phyloP scores from a whole-genome alignment of 2,888 invertebrate genomes.

The Eremobia ochroleuca region DNA sequence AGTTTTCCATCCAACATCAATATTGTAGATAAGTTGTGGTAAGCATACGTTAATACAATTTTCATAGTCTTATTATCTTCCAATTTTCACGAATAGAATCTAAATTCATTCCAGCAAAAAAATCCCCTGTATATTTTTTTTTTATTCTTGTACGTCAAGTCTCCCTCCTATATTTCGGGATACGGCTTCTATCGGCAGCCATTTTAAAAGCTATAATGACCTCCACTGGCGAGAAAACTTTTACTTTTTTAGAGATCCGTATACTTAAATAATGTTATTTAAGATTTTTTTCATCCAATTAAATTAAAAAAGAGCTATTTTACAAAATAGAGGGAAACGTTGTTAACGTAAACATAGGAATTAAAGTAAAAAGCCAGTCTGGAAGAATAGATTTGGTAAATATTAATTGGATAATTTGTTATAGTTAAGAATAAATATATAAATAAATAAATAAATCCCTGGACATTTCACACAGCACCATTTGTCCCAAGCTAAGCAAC shows the following conservation, averaged over 20 bases:
- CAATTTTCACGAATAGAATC: not conserved
- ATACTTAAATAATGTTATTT: not conserved
- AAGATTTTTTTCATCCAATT: no score
- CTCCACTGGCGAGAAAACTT: constrained; percentile 58
- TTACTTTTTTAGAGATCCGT: constrained; percentile 46
- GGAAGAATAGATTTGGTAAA: no score
- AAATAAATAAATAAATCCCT: no score
- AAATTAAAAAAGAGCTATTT: not conserved
- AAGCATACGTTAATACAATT: not conserved
- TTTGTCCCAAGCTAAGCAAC: no score
- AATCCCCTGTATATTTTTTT: constrained; percentile 23
- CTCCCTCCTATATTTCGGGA: constrained; percentile 75
- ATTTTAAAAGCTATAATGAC: constrained; percentile 72
- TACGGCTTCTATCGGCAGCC: constrained; percentile 72
- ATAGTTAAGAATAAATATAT: no score
- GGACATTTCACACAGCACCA: no score
- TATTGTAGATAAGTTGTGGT: not conserved
- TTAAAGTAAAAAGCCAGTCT: no score
- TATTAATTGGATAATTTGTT: no score
- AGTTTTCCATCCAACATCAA: not conserved
- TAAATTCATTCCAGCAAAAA: not conserved
- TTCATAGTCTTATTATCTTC: not conserved
- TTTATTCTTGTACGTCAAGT: constrained; percentile 56
- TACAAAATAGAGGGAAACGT: no score
- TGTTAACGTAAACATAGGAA: no score